phyloP scores from a whole-genome alignment of 2,888 invertebrate genomes.

The Creontiades dilutus region DNA sequence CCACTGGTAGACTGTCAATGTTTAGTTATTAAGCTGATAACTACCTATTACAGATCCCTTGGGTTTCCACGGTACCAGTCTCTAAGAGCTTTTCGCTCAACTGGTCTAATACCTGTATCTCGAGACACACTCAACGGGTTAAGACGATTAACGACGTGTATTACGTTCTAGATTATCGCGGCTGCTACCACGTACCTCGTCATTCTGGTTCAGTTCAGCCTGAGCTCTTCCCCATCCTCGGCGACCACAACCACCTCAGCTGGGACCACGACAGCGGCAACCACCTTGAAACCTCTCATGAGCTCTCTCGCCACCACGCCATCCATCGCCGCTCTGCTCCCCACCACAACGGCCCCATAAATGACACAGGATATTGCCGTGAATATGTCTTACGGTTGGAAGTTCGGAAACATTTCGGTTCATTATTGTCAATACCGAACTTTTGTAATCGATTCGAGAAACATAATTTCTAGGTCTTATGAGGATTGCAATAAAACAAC shows the following conservation, averaged over 20 bases:
- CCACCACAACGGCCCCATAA: not conserved
- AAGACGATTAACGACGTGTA: too few relatives aligned
- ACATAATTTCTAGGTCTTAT: not conserved
- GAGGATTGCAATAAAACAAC: too few relatives aligned
- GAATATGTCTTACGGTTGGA: too few relatives aligned
- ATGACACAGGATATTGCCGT: not conserved
- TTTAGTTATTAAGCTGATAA: too few relatives aligned
- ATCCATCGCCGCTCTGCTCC: not conserved
- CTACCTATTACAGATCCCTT: too few relatives aligned
- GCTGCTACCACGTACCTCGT: slow-evolving; percentile 68
- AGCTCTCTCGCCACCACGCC: not conserved
- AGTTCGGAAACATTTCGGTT: not conserved
- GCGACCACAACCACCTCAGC: not conserved
- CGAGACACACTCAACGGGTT: too few relatives aligned
- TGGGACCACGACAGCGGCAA: not conserved
- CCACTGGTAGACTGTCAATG: too few relatives aligned
- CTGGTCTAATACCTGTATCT: too few relatives aligned
- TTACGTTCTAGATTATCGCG: slow-evolving; percentile 57
- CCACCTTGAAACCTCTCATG: not conserved
- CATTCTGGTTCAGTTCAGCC: slow-evolving; percentile 64
- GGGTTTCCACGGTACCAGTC: too few relatives aligned
- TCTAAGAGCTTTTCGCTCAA: too few relatives aligned
- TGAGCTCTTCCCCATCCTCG: slow-evolving; percentile 20
- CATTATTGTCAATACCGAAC: not conserved
- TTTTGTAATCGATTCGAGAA: not conserved